A percentile compares a stretch with the other conserved stretches of the same genome.
These are phyloP conservation scores for Menura novaehollandiae DNA, from an alignment of 2,113 vertebrate genomes.

Conservation along the genomic window DNA sequence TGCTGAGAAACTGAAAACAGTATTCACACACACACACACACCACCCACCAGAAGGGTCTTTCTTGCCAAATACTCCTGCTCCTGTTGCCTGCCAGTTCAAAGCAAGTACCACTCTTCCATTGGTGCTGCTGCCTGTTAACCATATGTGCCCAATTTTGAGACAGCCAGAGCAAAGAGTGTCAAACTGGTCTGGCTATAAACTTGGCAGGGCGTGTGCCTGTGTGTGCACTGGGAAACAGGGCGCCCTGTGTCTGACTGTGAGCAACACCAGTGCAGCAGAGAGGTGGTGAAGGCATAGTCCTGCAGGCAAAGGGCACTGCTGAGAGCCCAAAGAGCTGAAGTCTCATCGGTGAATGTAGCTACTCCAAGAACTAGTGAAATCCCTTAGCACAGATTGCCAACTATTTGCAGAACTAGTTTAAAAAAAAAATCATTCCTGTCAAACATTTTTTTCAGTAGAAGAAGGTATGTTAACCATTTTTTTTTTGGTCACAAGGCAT, in stretches of 20 bases:
- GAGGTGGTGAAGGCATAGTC: neutral
- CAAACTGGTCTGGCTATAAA: neutral
- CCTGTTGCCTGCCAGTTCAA: slow-evolving; percentile 16
- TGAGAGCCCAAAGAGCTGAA: neutral
- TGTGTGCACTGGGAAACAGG: neutral
- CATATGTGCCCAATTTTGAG: neutral
- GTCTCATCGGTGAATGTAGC: neutral
- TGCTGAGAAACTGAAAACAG: neutral
- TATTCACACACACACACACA: neutral
- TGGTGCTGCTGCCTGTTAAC: neutral
- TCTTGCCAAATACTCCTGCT: slow-evolving; percentile 2
- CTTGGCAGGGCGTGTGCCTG: neutral
- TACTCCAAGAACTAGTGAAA: neutral
- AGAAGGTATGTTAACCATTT: neutral
- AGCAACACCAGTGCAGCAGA: neutral
- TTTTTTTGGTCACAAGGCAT: neutral
- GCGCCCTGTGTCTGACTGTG: neutral
- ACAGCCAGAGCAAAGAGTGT: neutral
- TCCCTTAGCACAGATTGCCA: neutral
- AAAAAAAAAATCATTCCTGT: neutral
- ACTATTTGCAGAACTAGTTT: neutral
- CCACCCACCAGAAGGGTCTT: neutral
- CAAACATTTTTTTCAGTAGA: neutral
- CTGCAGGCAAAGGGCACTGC: neutral
- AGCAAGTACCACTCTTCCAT: neutral